Evolutionary conservation across 92 coral and sea anemone species (phyloP).

Genomic region (Siderastrea siderea): DNA sequence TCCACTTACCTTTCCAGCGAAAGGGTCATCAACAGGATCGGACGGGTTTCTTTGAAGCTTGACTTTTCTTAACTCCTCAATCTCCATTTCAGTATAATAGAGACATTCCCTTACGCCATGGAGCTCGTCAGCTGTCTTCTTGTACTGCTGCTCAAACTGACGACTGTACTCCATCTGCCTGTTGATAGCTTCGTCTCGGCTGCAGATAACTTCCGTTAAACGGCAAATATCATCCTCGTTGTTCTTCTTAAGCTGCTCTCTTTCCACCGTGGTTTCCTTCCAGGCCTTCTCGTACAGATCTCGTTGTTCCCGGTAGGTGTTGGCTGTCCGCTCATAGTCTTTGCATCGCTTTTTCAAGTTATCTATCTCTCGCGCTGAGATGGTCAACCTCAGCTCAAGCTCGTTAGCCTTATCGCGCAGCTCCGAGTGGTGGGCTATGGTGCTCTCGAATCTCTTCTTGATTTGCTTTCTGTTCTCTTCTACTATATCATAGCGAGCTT

Average conservation of each 20-base stretch:
- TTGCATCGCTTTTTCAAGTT: slow-evolving; percentile 79
- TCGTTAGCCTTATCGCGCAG: slow-evolving; percentile 86
- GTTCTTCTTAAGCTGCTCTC: slow-evolving; percentile 83
- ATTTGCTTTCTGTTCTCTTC: slow-evolving; percentile 89
- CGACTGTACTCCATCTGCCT: slow-evolving; percentile 83
- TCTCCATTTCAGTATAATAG: slow-evolving; percentile 52
- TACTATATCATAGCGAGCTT: slow-evolving; percentile 94
- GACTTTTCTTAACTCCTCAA: slow-evolving; percentile 61
- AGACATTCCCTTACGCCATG: slow-evolving; percentile 69
- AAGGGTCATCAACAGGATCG: slow-evolving; percentile 26
- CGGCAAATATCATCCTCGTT: slow-evolving; percentile 79
- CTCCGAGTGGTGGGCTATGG: slow-evolving; percentile 83
- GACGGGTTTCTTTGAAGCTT: slow-evolving; percentile 64
- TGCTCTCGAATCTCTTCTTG: slow-evolving; percentile 80
- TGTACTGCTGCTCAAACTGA: slow-evolving; percentile 80
- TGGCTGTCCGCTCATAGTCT: slow-evolving; percentile 79
- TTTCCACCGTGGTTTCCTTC: slow-evolving; percentile 85
- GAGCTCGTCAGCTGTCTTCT: slow-evolving; percentile 77
- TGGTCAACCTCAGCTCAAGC: slow-evolving; percentile 77
- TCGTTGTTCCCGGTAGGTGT: slow-evolving; percentile 84
- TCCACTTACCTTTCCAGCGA: slow-evolving; percentile 20
- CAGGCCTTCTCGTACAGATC: slow-evolving; percentile 80
- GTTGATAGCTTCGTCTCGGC: slow-evolving; percentile 83
- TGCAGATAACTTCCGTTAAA: slow-evolving; percentile 75
- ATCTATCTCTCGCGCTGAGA: slow-evolving; percentile 74